Conservation (phyloP, 2,113 vertebrate genomes). For the Tricholaema leucomelas region DNA sequence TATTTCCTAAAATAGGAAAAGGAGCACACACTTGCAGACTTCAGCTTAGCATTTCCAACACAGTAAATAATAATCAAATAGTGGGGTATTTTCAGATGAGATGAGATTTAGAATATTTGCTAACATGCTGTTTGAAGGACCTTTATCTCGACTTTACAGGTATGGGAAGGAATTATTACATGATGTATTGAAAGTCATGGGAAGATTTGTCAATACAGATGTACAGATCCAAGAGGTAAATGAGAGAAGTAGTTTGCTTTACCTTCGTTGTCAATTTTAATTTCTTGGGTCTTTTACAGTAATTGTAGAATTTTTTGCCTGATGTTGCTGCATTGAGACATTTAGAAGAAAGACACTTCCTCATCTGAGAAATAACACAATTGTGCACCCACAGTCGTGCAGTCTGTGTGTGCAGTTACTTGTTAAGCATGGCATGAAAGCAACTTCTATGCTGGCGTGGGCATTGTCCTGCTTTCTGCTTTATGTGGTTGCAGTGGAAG, state of each 20-base stretch:
- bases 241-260: not conserved
- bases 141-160: slow-evolving; percentile 50
- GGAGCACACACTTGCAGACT: not conserved
- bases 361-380: not conserved
- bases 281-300: not conserved
- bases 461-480: not conserved
- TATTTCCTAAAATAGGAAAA: not conserved
- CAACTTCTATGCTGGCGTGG: not conserved
- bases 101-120: not conserved
- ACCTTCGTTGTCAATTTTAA: not conserved
- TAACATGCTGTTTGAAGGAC: not conserved
- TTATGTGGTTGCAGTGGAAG: not conserved
- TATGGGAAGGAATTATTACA: slow-evolving; percentile 42
- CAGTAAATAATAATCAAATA: not conserved
- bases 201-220: slow-evolving; percentile 68
- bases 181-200: slow-evolving; percentile 39
- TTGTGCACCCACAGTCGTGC: not conserved
- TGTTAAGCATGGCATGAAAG: not conserved
- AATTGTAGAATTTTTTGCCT: not conserved
- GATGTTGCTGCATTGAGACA: not conserved
- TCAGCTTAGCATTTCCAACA: not conserved
- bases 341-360: not conserved
- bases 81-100: not conserved
- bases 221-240: slow-evolving; percentile 75
- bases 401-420: not conserved